These are phyloP conservation scores for Enteromius radiatus DNA, from an alignment of 2,797 vertebrate species.

Conservation along the genomic window DNA sequence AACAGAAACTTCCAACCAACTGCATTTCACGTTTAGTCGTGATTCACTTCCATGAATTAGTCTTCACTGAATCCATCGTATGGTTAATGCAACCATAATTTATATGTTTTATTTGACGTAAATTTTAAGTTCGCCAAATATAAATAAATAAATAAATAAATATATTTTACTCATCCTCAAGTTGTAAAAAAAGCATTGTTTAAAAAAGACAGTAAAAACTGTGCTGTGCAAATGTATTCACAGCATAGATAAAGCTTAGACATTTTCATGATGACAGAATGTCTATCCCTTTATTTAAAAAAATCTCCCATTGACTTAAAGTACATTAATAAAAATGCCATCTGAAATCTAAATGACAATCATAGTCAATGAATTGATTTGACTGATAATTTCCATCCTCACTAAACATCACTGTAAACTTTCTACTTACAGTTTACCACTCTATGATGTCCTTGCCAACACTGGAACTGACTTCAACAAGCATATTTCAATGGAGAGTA, in stretches of 20 bases:
- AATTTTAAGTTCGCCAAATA: neutral
- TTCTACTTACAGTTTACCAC: neutral
- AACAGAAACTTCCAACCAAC: slow-evolving; percentile 14
- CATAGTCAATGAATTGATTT: neutral
- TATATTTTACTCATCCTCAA: neutral
- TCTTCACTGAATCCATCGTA: neutral
- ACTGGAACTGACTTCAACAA: neutral
- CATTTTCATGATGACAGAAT: neutral
- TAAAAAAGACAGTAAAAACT: neutral
- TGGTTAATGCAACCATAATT: neutral
- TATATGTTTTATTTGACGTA: neutral
- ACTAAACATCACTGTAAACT: neutral
- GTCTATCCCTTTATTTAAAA: neutral
- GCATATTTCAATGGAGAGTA: neutral
- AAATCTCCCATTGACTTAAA: neutral
- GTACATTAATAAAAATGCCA: neutral
- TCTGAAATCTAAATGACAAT: neutral
- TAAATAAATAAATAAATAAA: neutral
- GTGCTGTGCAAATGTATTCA: neutral
- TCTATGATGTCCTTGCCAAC: neutral
- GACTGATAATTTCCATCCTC: neutral
- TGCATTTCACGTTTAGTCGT: neutral
- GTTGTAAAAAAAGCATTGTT: neutral
- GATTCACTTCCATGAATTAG: slow-evolving; percentile 3
- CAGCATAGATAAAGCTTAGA: neutral